These are phyloP conservation scores for Agelastica alni DNA, from an alignment of 2,888 invertebrate species.

Conservation along the genomic window DNA sequence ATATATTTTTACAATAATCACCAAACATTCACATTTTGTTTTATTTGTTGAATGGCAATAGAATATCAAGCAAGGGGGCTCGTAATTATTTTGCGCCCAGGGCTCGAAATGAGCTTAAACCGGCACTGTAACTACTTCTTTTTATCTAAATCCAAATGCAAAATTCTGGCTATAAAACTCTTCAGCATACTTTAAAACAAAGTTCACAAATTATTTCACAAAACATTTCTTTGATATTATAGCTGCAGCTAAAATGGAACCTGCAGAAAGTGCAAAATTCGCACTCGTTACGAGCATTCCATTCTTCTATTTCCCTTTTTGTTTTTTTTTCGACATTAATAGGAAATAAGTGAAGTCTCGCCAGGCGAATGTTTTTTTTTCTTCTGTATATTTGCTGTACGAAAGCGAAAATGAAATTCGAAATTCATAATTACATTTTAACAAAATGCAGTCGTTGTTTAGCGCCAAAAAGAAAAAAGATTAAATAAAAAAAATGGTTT, in stretches of 20 bases:
- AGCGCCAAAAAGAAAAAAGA: no score
- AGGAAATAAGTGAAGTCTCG: constrained; percentile 3
- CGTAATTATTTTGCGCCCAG: no score
- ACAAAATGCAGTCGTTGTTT: no score
- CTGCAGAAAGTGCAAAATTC: constrained; percentile 18
- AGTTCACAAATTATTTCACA: constrained; percentile 18
- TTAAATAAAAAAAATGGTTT: no score
- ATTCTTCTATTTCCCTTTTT: constrained; percentile 9
- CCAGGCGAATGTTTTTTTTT: not conserved
- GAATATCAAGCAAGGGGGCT: no score
- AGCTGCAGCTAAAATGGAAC: constrained; percentile 19
- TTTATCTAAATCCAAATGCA: constrained; percentile 8
- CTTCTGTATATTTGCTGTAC: no score
- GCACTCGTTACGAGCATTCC: constrained; percentile 16
- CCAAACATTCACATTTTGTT: no score
- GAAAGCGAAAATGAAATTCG: no score
- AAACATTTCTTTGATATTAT: constrained; percentile 26
- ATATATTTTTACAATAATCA: no score
- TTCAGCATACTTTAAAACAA: constrained; percentile 16
- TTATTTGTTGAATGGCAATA: no score
- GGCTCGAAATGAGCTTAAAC: no score
- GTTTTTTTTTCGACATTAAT: not conserved
- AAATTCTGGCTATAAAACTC: constrained; percentile 8
- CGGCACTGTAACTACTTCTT: not conserved
- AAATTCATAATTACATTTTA: no score